phyloP scores from a whole-genome alignment of 2,113 vertebrate species.

The Anarhynchus alexandrinus region DNA sequence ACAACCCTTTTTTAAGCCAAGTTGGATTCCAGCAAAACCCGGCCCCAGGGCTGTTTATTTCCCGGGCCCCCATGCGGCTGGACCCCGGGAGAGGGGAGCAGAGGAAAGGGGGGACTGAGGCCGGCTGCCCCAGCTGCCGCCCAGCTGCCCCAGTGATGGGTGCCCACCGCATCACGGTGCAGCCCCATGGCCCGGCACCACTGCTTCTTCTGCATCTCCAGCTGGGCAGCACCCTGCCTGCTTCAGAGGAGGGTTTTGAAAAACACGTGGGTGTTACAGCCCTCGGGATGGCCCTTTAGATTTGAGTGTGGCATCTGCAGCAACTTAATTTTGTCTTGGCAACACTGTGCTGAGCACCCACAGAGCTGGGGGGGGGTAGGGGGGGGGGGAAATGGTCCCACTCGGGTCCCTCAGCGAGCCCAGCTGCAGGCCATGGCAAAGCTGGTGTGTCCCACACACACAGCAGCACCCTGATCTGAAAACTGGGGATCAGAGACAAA shows the following conservation, averaged over 20 bases:
- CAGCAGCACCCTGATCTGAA: background rate
- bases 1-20: too few species aligned
- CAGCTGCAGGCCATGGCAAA: accelerated
- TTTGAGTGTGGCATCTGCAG: background rate
- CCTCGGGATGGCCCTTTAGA: background rate
- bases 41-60: background rate
- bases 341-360: background rate
- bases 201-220: accelerated
- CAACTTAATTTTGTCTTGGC: background rate
- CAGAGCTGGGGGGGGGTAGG: accelerated
- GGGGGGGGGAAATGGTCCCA: background rate
- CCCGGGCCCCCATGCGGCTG: background rate
- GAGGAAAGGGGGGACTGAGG: too few species aligned
- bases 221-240: too few species aligned
- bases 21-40: too few species aligned
- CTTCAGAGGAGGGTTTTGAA: background rate
- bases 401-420: too few species aligned
- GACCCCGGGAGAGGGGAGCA: background rate
- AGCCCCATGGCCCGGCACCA: accelerated
- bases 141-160: accelerated
- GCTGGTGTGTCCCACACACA: background rate
- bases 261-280: background rate
- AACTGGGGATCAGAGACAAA: background rate
- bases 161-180: accelerated
- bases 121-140: accelerated